A percentile compares a stretch with the other conserved stretches of the same genome.
These are phyloP conservation scores for Phyllostomus discolor DNA, from an alignment of 2,113 vertebrate genomes.

Conservation along the genomic window DNA sequence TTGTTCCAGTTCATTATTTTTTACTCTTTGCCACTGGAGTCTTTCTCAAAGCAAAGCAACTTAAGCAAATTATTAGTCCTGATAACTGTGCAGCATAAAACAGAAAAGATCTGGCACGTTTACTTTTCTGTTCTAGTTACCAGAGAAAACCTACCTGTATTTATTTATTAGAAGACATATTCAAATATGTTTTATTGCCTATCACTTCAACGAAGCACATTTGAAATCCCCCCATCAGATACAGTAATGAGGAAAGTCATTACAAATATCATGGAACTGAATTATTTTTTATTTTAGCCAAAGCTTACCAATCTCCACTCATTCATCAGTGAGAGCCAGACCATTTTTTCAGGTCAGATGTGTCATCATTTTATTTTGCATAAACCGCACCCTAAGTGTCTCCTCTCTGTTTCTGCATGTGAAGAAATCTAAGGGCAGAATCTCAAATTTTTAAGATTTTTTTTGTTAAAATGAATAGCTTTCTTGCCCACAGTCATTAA, in stretches of 20 bases:
- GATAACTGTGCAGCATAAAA: not conserved
- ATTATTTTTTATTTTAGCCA: not conserved
- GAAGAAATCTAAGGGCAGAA: not conserved
- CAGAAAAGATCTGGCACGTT: not conserved
- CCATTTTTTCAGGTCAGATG: not conserved
- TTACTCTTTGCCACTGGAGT: not conserved
- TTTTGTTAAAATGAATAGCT: not conserved
- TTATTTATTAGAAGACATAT: not conserved
- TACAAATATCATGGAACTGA: not conserved
- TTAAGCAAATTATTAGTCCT: not conserved
- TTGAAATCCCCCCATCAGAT: not conserved
- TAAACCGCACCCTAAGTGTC: not conserved
- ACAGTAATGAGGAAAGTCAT: not conserved
- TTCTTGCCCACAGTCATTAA: not conserved
- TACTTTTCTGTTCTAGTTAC: not conserved
- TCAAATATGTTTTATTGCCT: not conserved
- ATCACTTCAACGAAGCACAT: not conserved
- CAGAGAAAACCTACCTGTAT: not conserved
- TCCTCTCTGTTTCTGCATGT: not conserved
- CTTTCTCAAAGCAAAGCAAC: not conserved
- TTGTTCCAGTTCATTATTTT: not conserved
- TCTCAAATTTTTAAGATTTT: not conserved
- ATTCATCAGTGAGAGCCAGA: not conserved
- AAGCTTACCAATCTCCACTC: not conserved
- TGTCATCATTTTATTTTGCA: not conserved